These are phyloP conservation scores for Drosophila koepferae DNA, from an alignment of 2,888 invertebrate species.

Conservation along the genomic window DNA sequence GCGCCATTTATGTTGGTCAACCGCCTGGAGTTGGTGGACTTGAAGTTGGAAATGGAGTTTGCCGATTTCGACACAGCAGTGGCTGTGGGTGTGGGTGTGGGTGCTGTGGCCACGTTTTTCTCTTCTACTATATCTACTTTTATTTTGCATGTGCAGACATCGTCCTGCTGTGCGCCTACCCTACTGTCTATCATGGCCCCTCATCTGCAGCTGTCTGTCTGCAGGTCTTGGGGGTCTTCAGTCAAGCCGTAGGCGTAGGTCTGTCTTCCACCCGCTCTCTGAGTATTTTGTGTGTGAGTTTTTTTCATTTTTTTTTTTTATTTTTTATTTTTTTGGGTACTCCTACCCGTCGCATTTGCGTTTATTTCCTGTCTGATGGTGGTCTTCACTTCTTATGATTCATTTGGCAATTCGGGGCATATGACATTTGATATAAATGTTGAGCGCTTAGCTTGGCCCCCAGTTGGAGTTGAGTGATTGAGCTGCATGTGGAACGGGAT, in stretches of 20 bases:
- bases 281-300: background rate
- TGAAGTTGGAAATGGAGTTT: constrained; percentile 11
- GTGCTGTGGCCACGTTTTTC: constrained; percentile 52
- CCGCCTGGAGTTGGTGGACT: constrained; percentile 31
- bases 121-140: constrained; percentile 7
- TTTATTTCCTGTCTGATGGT: constrained; percentile 81
- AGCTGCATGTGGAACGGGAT: constrained; percentile 52
- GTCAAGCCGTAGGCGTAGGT: constrained; percentile 56
- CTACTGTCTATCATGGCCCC: constrained; percentile 33
- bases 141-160: constrained; percentile 60
- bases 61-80: constrained; percentile 12
- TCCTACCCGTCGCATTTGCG: constrained; percentile 51
- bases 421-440: constrained; percentile 80
- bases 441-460: constrained; percentile 37
- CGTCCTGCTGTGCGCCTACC: constrained; percentile 28
- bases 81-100: constrained; percentile 50
- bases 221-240: constrained; percentile 37
- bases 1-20: constrained; percentile 83
- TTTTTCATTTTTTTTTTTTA: background rate
- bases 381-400: constrained; percentile 72
- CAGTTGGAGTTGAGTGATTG: constrained; percentile 50
- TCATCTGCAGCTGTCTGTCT: constrained; percentile 31
- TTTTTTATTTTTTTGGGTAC: constrained; percentile 51
- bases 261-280: constrained; percentile 16
- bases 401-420: constrained; percentile 77